Conservation (phyloP, 2,113 vertebrate species). For the Apodemus sylvaticus region DNA sequence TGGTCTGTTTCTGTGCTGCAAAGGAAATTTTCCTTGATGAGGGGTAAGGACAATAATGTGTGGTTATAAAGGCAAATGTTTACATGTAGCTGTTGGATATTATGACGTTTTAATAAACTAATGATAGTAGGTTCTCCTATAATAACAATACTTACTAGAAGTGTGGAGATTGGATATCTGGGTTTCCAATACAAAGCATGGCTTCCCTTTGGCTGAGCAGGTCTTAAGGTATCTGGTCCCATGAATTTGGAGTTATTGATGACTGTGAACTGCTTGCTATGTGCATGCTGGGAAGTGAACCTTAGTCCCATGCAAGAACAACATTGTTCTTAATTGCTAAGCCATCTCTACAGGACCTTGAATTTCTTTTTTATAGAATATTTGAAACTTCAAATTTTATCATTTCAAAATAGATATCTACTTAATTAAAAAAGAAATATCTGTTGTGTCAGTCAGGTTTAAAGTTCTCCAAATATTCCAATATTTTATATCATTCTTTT, state of each 20-base stretch:
- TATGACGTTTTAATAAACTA: neutral
- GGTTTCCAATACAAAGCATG: neutral
- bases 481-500: neutral
- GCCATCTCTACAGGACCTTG: neutral
- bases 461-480: neutral
- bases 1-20: neutral
- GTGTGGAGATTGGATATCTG: neutral
- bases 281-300: neutral
- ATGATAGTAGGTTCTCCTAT: neutral
- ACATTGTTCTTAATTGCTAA: neutral
- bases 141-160: neutral
- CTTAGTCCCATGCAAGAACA: neutral
- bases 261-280: neutral
- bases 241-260: neutral
- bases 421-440: neutral
- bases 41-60: neutral
- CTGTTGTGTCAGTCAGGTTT: neutral
- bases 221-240: accelerated
- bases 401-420: neutral
- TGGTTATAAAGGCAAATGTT: neutral
- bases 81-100: neutral
- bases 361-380: neutral
- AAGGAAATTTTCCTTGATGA: neutral
- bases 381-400: neutral
- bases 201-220: neutral